A percentile compares a stretch with the other conserved stretches of the same genome.
Conservation (phyloP, 2,797 vertebrate species). For the Crocidura indochinensis region DNA sequence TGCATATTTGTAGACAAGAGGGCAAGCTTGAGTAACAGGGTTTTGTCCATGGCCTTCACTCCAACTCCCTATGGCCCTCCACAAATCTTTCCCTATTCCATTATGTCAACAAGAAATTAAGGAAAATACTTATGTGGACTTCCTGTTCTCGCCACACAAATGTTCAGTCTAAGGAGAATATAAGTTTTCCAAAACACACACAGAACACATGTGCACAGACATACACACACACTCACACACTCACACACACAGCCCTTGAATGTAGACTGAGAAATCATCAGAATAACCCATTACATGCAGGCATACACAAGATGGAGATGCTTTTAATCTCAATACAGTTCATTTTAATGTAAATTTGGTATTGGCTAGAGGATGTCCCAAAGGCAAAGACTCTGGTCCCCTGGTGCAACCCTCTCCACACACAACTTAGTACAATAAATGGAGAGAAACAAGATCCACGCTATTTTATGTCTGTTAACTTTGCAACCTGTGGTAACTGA, state of each 20-base stretch:
- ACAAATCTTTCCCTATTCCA: not conserved
- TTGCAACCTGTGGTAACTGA: slow-evolving; percentile 75
- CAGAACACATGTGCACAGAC: not conserved
- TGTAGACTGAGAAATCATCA: slow-evolving; percentile 44
- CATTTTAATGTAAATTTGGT: slow-evolving; percentile 66
- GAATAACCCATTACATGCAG: not conserved
- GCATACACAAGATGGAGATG: not conserved
- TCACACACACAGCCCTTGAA: slow-evolving; percentile 9
- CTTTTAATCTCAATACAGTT: slow-evolving; percentile 60
- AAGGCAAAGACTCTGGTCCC: not conserved
- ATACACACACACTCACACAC: too few relatives aligned
- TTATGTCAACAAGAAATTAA: not conserved
- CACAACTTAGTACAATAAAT: slow-evolving; percentile 77
- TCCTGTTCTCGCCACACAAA: not conserved
- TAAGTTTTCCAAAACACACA: not conserved
- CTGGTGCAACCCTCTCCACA: not conserved
- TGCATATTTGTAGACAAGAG: not conserved
- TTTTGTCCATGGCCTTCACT: not conserved
- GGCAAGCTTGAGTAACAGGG: not conserved
- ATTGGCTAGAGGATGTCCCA: slow-evolving; percentile 1
- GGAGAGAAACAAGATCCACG: slow-evolving; percentile 75
- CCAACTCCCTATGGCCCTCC: not conserved
- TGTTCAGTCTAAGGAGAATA: not conserved
- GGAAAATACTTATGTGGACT: not conserved
- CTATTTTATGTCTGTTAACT: slow-evolving; percentile 81